Base-by-base conservation (phyloP, 2,113 vertebrate genomes). In the Heterochromis multidens region DNA sequence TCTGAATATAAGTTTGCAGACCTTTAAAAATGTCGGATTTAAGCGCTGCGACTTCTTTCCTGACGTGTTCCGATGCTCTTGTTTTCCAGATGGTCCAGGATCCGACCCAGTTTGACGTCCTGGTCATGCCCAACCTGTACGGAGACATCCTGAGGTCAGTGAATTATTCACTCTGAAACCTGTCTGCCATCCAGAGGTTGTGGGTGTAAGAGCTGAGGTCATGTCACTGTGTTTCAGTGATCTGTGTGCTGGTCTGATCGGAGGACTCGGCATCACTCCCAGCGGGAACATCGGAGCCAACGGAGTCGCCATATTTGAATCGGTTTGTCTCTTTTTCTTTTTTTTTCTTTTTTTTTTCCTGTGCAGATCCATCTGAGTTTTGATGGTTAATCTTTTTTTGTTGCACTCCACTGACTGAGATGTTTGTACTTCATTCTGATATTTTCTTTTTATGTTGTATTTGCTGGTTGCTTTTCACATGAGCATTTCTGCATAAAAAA, bases 91-190 rank as follows among this genome's bases (percentile, higher is more conserved):
- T 99, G 98, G 98, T 99, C 82, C 98, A 99, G 92, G 98, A 99
- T 87, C 98, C 98, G 0, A 97, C 97, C 83, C 96, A 98, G 65
- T 99, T 99, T 84, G 98, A 99, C 83, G 97, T 99, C 17, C 97
- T 99, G 2, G 98, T 99, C 8, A 99, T 99, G 98, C 98, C 98
- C 19, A 99, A 99, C 82, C 94, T 99, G 83, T 99, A 99, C 0
- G 98, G 98, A 77, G 98, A 99, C 87, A 99, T 99, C 57, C 96
- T 99, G 81, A 99, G 98, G 98, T 99, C 82, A 58, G 96, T 89
- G 43, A 33, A 6, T 3, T 1, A 7, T 33, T 6, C 1, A 2
- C 19, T 46, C 0, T 13, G 14, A 83, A 27, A 23, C 67, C 6
- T 0, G 21, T 37, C 31, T 0, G 12, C 63, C 57, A 10, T 43